Conservation (phyloP, 2,888 invertebrate species). For the Drosophila crucigera region DNA sequence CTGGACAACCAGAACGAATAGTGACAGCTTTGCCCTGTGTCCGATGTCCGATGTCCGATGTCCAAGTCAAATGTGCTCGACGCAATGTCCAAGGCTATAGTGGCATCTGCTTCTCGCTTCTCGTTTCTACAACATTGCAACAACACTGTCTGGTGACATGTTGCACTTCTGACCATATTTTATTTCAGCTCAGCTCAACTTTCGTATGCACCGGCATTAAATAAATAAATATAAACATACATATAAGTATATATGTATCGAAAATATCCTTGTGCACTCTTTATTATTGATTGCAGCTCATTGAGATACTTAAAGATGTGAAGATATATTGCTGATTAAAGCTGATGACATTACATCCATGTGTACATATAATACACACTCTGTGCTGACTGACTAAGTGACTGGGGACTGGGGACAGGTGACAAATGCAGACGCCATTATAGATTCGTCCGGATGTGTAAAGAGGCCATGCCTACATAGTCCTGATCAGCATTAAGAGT, state of each 20-base stretch:
- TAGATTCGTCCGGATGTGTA: background rate
- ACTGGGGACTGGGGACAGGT: background rate
- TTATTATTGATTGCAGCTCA: conserved; percentile 38
- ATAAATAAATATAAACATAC: conserved; percentile 1
- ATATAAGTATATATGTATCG: background rate
- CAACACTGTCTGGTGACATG: conserved; percentile 26
- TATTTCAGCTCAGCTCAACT: conserved; percentile 34
- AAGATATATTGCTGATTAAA: conserved; percentile 13
- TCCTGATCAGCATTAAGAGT: background rate
- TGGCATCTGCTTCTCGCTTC: conserved; percentile 26
- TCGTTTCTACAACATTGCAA: conserved; percentile 17
- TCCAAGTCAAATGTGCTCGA: conserved; percentile 44
- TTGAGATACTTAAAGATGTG: conserved; percentile 6
- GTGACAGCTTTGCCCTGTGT: conserved; percentile 39
- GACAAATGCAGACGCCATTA: background rate
- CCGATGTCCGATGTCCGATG: conserved; percentile 38
- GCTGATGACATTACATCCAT: conserved; percentile 5
- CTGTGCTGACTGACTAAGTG: background rate
- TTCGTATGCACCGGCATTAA: conserved; percentile 14
- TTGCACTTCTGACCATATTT: conserved; percentile 43
- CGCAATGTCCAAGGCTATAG: conserved; percentile 38
- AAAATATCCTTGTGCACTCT: conserved; percentile 8
- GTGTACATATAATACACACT: background rate
- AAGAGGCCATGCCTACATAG: no score
- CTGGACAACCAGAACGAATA: conserved; percentile 20